Evolutionary conservation across 1,140 invertebrate genomes (phyloP).

Genomic region (Gerris buenoi): DNA sequence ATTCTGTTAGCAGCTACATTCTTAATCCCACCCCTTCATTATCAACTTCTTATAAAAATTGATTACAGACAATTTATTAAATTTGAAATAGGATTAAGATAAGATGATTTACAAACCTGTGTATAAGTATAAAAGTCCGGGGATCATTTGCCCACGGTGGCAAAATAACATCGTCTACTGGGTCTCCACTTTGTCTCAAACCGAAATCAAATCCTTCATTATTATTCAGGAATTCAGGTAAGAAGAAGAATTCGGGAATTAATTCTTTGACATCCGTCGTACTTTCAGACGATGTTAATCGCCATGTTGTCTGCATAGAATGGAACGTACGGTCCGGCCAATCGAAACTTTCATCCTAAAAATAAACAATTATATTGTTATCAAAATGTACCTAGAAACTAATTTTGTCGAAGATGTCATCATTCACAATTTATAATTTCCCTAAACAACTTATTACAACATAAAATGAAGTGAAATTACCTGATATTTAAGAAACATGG

Average conservation of each 20-base stretch:
- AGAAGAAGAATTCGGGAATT: conserved; percentile 86
- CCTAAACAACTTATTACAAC: no score
- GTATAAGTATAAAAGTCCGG: conserved; percentile 67
- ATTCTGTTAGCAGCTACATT: no score
- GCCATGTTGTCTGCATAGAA: conserved; percentile 74
- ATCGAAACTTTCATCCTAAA: conserved; percentile 82
- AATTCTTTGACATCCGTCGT: conserved; percentile 91
- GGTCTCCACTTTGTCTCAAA: conserved; percentile 60
- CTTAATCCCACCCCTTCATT: no score
- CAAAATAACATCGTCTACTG: conserved; percentile 64
- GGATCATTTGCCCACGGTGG: conserved; percentile 67
- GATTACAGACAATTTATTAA: no score
- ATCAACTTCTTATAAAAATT: no score
- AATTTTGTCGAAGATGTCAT: no score
- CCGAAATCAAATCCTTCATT: conserved; percentile 76
- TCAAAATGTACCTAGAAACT: no score
- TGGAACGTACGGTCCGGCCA: conserved; percentile 90
- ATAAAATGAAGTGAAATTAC: no score
- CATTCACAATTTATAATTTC: no score
- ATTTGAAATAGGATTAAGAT: no score
- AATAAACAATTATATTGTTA: no score
- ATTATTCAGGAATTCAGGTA: conserved; percentile 82
- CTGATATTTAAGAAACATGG: conserved; percentile 84
- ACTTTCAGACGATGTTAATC: conserved; percentile 76
- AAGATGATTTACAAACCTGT: conserved; percentile 34